Base-by-base conservation (phyloP, 2,113 vertebrate genomes). In the Perca schrenkii region DNA sequence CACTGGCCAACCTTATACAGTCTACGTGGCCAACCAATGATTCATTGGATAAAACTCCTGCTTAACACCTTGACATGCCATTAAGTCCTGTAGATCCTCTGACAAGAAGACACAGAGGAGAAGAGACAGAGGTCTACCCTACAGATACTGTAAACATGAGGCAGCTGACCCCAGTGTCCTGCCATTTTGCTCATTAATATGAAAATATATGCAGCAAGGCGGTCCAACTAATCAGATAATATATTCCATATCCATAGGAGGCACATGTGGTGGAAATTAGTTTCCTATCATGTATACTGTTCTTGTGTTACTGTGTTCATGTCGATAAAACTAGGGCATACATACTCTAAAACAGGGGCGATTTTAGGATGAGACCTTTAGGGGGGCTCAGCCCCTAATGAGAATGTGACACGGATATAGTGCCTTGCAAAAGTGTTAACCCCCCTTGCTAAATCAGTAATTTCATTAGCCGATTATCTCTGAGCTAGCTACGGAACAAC, bases 191-290 rank as follows among this genome's bases (percentile, higher is more conserved):
- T 73, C 40, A 66, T 69, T 74, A 70, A 64, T 73, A 79, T 74
- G 28, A n/a, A 61, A 83, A 85, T 62, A 34, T 21, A 67, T 61
- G 43, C 64, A 77, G n/a, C 34, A 47, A 73, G 43, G 8, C 70
- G 70, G 74, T 70, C 16, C 40, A 22, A 13, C 46, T 82, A 62
- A 78, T 78, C 40, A 80, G 56, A 65, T 70, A 28, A 77, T 63
- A 19, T 78, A 31, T 68, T 66, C 28, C 63, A 58, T 6, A 19
- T 66, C 28, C 63, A 58, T 6, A 19, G 19, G 28, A 43, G 57
- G 46, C 53, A 54, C 47, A 77, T 34, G 25, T 36, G 22, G 4
- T 64, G 25, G 56, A 61, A 60, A 81, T 73, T 3, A 52, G 17
- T 77, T 72, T 50, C 43, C 46, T 36, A 22, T 50, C 69, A 58